Base-by-base conservation (phyloP, 2,113 vertebrate genomes). In the Copsychus sechellarum region DNA sequence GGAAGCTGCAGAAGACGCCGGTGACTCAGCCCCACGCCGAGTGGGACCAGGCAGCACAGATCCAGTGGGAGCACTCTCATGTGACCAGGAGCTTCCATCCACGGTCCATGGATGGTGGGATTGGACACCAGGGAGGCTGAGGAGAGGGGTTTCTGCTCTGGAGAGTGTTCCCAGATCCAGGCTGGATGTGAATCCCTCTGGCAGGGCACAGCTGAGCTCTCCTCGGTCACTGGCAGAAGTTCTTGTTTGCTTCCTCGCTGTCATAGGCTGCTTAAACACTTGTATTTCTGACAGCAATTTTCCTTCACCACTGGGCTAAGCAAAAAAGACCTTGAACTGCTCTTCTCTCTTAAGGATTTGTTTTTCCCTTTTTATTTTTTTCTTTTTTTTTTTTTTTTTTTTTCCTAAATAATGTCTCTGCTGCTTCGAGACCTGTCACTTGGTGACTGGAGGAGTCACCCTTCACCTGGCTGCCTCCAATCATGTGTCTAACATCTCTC, bases 281-380 rank as follows among this genome's bases (percentile, higher is more conserved):
- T 95, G 31, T 89, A 40, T 90, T 95, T 95, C 94, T 97, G 93
- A 95, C 87, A 96, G 47, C 14, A 12, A 14, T 72, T 96, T 95
- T 96, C 76, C 87, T 93, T 93, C 78, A 90, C 71, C 24, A 11
- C 48, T 81, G 72, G 48, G 77, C 92, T 96, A 80, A 95, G 71
- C 85, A 95, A 95, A 96, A 29, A 85, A 92, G 62, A 71, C 23
- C 65, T 69, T 50, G 19, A 45, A 14, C 58, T 29, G 8, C 23
- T 38, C 16, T 90, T 87, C n/a, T 80, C 90, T 82, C 76, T 34
- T 73, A 95, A 77, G 23, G 40, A 33, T 36, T 10, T 24, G 29
- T 45, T 94, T 81, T 64, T 51, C 25, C 78, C 34, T 11, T 7
- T 12, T 9, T 25, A 14, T 16, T 12, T 12, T 79, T 16, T 14